Evolutionary conservation across 2,888 invertebrate genomes (phyloP), one percentile per base, ranked within the genome.

Genomic region (Capitulum mitella): DNA sequence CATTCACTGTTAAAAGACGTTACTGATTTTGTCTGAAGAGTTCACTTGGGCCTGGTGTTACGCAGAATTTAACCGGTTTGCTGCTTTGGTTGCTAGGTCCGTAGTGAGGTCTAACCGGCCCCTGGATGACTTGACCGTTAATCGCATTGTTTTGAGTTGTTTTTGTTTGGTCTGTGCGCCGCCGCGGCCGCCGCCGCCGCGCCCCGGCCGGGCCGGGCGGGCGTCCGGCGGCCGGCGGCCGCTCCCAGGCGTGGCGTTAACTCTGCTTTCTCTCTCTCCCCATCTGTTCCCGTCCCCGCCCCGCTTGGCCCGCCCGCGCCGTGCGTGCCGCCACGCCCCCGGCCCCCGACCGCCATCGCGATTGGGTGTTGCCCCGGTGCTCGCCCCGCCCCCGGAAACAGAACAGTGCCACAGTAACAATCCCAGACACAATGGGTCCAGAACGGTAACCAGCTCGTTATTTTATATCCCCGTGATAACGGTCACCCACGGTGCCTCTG

Each of bases 391-490:
- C 70, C 70, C 37, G 70, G 32, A 34, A 10, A 61, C 70, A 98
- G 98, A 98, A 95, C 94, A 96, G 97, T 93, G 97, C 98, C 92
- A 95, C 94, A 92, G 95, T 99, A 90, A 96, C 96, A 92, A 97
- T 99, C 92, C 98, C 98, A 91, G 99, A 99, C 94, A 97, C 97
- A 92, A 95, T 96, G 91, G 97, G 98, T 92, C 98, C 98, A 90
- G 98, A 99, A 97, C 97, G 98, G 88, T 81, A 82, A 43, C 43
- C 75, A n/a, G 1, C 43, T 43, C 43, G 43, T 43, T 8, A 8
- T 8, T 12, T 43, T 43, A 5, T 43, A 43, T 43, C 43, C 43
- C 43, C 43, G 43, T 43, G 43, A 43, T 43, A 43, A 43, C 5
- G 6, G 12, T 5, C 43, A 12, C 43, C 43, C 6, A 5, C 12